phyloP scores from a whole-genome alignment of 2,113 vertebrate species.

The Alouatta palliata region DNA sequence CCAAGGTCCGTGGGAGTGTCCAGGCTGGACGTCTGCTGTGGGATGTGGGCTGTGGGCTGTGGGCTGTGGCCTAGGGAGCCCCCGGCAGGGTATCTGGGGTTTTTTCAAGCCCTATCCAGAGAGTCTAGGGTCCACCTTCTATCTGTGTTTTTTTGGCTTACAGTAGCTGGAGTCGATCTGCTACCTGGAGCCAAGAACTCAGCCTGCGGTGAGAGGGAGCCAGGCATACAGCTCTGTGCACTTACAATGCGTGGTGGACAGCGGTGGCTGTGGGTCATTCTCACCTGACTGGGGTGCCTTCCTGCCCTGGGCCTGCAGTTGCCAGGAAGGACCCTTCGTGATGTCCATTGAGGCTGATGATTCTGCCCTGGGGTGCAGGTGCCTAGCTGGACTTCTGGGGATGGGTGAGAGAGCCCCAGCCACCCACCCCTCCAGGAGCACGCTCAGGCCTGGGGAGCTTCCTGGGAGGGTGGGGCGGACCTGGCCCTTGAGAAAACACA shows the following conservation, averaged over 20 bases:
- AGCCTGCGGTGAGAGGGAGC: fast-evolving
- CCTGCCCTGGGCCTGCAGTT: background rate
- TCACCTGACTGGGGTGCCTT: fast-evolving
- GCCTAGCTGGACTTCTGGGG: background rate
- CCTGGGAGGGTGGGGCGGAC: fast-evolving
- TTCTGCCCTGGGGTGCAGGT: background rate
- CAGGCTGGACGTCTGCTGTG: background rate
- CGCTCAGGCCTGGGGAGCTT: background rate
- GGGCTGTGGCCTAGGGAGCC: background rate
- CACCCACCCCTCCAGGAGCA: background rate
- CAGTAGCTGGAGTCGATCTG: background rate
- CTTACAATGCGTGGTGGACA: fast-evolving
- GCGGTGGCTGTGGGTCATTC: fast-evolving
- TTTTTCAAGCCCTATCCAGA: background rate
- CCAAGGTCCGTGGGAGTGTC: background rate
- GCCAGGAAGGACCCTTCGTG: background rate
- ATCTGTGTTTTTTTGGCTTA: background rate
- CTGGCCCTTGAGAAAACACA: background rate
- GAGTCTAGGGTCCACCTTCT: background rate
- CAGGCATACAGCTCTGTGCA: background rate
- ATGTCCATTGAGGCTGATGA: fast-evolving
- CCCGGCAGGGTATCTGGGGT: background rate
- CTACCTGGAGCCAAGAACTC: background rate
- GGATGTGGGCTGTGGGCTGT: background rate
- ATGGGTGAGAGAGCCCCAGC: background rate